Percentiles rank a stretch among this genome's conserved stretches.
Conservation (phyloP, 2,113 vertebrate genomes). For the Gallinago paraguaiae region DNA sequence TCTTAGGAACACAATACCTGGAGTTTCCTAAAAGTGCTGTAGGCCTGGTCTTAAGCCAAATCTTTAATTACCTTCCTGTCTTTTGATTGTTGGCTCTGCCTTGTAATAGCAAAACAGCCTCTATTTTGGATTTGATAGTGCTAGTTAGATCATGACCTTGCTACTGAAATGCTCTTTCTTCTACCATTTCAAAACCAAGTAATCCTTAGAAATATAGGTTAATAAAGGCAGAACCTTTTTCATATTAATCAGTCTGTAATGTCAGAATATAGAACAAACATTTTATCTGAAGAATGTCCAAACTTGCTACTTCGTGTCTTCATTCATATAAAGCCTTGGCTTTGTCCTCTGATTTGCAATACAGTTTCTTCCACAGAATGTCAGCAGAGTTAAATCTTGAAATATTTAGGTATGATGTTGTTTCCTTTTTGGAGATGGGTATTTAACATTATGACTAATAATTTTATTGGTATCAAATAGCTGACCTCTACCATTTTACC, state of each 20-base stretch:
- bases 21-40: background rate
- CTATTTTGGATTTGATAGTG: background rate
- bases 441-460: background rate
- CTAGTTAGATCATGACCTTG: background rate
- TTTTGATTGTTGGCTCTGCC: slow-evolving; percentile 26
- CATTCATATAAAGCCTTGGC: background rate
- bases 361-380: background rate
- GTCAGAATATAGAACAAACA: background rate
- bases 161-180: background rate
- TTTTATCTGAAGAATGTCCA: background rate
- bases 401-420: background rate
- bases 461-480: background rate
- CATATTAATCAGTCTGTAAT: background rate
- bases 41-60: slow-evolving; percentile 21
- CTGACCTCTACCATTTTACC: background rate
- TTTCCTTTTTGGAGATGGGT: background rate
- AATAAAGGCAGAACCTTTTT: background rate
- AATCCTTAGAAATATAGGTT: background rate
- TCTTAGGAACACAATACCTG: slow-evolving; percentile 11
- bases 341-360: background rate
- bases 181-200: background rate
- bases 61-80: slow-evolving; percentile 48
- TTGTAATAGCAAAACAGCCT: slow-evolving; percentile 27
- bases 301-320: background rate
- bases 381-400: background rate